Evolutionary conservation across 64 coral and sea anemone genomes (phyloP).

Genomic region (Catalaphyllia jardinei): DNA sequence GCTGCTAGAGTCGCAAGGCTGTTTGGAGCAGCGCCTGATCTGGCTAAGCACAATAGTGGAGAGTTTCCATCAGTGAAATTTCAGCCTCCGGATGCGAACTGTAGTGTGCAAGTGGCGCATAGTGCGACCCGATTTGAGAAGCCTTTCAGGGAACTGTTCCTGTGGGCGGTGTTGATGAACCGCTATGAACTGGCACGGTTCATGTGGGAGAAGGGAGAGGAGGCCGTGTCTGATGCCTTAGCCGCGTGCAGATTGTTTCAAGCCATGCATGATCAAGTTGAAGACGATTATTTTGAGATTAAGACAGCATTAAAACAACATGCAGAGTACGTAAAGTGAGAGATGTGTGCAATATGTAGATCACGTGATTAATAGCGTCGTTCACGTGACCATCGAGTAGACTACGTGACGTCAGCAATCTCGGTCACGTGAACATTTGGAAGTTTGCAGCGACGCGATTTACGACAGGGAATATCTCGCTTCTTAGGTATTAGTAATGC

Average conservation of each 20-base stretch:
- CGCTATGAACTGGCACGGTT: conserved; percentile 57
- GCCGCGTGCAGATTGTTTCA: conserved; percentile 51
- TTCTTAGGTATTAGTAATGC: no score
- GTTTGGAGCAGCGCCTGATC: conserved; percentile 42
- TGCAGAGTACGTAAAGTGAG: conserved; percentile 40
- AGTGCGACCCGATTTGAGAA: conserved; percentile 51
- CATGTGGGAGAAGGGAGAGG: conserved; percentile 64
- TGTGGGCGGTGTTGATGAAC: conserved; percentile 63
- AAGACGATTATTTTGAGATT: conserved; percentile 60
- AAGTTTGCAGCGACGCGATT: no score
- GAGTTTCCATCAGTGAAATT: conserved; percentile 20
- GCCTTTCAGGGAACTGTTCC: conserved; percentile 63
- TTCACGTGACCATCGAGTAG: no score
- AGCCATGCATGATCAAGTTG: conserved; percentile 54
- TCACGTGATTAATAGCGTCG: not conserved
- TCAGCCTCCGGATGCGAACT: not conserved
- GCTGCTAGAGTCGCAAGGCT: conserved; percentile 17
- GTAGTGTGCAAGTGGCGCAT: not conserved
- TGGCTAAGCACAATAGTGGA: not conserved
- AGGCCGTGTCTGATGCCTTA: conserved; percentile 43
- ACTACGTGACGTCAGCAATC: no score
- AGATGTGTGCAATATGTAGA: not conserved
- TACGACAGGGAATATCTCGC: no score
- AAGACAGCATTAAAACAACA: conserved; percentile 51
- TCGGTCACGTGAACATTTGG: no score